These are phyloP conservation scores for Selene dorsalis DNA, from an alignment of 2,797 vertebrate genomes.

Conservation along the genomic window DNA sequence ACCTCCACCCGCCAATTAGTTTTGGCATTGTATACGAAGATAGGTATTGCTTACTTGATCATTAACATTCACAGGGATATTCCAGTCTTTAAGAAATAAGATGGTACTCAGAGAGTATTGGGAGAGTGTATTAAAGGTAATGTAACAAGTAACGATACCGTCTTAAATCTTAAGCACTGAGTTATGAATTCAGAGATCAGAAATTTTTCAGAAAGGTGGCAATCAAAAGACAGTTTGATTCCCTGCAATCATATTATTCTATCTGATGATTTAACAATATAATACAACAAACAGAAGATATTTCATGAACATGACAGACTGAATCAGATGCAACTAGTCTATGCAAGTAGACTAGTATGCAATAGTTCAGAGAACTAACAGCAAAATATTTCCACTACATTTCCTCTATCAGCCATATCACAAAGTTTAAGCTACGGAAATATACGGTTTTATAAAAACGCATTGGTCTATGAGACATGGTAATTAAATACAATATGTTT, in stretches of 20 bases:
- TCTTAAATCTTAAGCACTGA: background rate
- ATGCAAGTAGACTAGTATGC: no score
- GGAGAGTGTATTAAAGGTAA: background rate
- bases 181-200: background rate
- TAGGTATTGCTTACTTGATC: background rate
- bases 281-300: background rate
- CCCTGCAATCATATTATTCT: background rate
- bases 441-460: background rate
- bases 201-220: background rate
- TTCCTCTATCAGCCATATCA: background rate
- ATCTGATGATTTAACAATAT: background rate
- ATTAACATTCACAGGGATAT: background rate
- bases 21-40: background rate
- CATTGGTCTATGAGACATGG: background rate
- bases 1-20: conserved; percentile 6
- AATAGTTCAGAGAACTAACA: background rate
- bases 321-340: background rate
- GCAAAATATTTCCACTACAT: background rate
- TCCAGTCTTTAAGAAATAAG: background rate
- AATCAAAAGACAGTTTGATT: background rate
- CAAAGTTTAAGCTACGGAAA: background rate
- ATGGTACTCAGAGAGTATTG: background rate
- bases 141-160: background rate
- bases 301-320: background rate
- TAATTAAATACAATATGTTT: background rate